Conservation (phyloP, 1,140 invertebrate genomes). For the Drosophila arizonae region DNA sequence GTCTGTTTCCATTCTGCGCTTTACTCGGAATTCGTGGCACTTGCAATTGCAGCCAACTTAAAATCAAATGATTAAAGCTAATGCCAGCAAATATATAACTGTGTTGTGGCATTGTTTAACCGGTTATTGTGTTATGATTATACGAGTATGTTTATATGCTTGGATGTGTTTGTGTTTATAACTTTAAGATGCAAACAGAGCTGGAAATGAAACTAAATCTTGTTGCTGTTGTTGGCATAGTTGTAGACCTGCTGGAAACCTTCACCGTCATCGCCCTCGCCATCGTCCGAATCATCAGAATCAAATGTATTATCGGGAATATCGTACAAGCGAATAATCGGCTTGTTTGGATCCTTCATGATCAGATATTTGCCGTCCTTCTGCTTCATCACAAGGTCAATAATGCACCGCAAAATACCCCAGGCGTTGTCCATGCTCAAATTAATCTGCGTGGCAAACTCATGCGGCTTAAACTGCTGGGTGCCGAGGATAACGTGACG, state of each 20-base stretch:
- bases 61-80: slow-evolving; percentile 56
- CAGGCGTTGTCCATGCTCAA: slow-evolving; percentile 99
- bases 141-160: slow-evolving; percentile 28
- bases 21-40: slow-evolving; percentile 57
- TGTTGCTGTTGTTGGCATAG: slow-evolving; percentile 69
- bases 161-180: slow-evolving; percentile 26
- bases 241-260: slow-evolving; percentile 81
- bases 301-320: slow-evolving; percentile 99
- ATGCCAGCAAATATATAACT: slow-evolving; percentile 24
- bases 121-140: slow-evolving; percentile 47
- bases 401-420: slow-evolving; percentile 99
- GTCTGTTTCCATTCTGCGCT: slow-evolving; percentile 45
- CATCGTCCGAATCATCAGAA: slow-evolving; percentile 96
- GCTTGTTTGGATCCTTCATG: slow-evolving; percentile 99
- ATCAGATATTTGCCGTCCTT: slow-evolving; percentile 99
- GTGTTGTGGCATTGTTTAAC: slow-evolving; percentile 60
- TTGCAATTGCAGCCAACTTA: slow-evolving; percentile 38
- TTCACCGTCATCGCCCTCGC: slow-evolving; percentile 89
- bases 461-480: slow-evolving; percentile 98
- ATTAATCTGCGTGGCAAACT: slow-evolving; percentile 99
- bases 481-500: slow-evolving; percentile 99
- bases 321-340: slow-evolving; percentile 97
- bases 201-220: slow-evolving; percentile 57
- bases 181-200: slow-evolving; percentile 25
- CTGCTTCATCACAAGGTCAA: slow-evolving; percentile 99